Base-by-base conservation (phyloP, 2,797 vertebrate genomes). In the Tapera naevia region DNA sequence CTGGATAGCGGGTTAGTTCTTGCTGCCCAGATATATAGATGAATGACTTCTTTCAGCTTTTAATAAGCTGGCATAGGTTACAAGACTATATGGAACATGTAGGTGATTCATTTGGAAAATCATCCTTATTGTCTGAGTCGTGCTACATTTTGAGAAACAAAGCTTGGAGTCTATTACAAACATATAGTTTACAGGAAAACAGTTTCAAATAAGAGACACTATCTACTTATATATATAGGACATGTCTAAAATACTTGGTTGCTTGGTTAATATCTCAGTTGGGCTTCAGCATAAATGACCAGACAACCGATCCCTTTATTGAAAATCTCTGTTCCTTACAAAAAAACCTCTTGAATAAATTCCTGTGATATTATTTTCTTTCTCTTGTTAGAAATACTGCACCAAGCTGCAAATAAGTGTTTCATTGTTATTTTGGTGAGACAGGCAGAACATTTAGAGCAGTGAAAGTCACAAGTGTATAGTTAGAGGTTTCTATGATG, bases 11-110 rank as follows among this genome's bases (percentile, higher is more conserved):
- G 17, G 32, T 48, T 46, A 30, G 21, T 8, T 51, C 39, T n/a
- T 0, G 2, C 8, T 56, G 17, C 22, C 35, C 9, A 70, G 46
- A 33, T 23, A 33, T 39, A 80, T 0, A 46, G 5, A 66, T 22
- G 0, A 62, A 7, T 30, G 24, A 73, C 82, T 87, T 75, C 23
- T 50, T 50, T 43, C 33, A 27, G 11, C 56, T 56, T 84, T 65
- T 72, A 54, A 10, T 45, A 65, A 50, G 25, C 8, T 32, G 11
- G 17, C 17, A n/a, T n/a, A n/a, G n/a, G n/a, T n/a, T n/a, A n/a
- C n/a, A n/a, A n/a, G n/a, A n/a, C n/a, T n/a, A n/a, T n/a, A n/a
- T n/a, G n/a, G n/a, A n/a, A n/a, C n/a, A n/a, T 0, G 3, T 2
- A 30, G 33, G 21, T 5, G 65, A 61, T 25, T 69, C 1, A 5